Conservation (phyloP, 2,797 vertebrate genomes). For the Buceros bicornis region DNA sequence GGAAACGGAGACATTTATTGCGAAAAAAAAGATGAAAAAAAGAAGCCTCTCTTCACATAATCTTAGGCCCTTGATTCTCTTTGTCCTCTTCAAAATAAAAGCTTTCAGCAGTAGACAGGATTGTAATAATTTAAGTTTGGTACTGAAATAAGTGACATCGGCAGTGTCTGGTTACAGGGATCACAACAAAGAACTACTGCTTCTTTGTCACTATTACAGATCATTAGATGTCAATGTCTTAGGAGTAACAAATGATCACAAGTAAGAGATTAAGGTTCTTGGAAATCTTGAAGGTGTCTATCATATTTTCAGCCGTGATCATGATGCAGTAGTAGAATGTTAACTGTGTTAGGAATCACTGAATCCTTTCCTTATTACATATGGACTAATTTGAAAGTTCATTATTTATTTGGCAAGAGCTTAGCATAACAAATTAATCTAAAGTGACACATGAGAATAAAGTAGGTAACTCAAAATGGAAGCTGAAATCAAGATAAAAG, state of each 20-base stretch:
- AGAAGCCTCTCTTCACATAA: not conserved
- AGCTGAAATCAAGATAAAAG: constrained; percentile 46
- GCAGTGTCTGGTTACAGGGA: not conserved
- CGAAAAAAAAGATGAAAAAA: not conserved
- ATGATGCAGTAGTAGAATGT: constrained; percentile 35
- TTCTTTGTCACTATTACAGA: not conserved
- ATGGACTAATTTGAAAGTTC: constrained; percentile 54
- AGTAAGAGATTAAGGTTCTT: not conserved
- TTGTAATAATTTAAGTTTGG: not conserved
- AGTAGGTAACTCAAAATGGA: constrained; percentile 28
- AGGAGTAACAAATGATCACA: not conserved
- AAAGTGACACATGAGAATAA: constrained; percentile 53
- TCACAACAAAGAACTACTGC: not conserved
- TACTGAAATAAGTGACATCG: not conserved
- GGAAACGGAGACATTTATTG: not conserved
- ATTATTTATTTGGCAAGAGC: constrained; percentile 70
- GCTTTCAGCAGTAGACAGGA: not conserved
- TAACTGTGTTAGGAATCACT: constrained; percentile 61
- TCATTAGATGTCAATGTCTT: not conserved
- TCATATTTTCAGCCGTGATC: constrained; percentile 18
- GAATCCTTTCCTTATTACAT: constrained; percentile 62
- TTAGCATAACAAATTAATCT: constrained; percentile 72
- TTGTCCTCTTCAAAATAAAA: not conserved
- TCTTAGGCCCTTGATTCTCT: not conserved
- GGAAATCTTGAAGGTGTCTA: not conserved